Conservation (phyloP, 2,113 vertebrate genomes). For the Crotalus viridis region DNA sequence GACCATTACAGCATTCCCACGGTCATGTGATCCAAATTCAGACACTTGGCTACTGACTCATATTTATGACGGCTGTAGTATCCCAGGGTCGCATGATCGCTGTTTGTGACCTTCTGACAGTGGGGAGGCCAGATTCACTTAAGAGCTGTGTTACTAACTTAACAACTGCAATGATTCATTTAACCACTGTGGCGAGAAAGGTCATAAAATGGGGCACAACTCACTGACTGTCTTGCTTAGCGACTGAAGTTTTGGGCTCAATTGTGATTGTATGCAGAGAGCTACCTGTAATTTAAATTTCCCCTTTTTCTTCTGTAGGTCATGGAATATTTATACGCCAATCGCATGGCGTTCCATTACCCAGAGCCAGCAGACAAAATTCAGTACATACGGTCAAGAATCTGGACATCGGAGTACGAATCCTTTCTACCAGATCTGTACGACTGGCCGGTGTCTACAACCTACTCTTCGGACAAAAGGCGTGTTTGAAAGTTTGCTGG, state of each 20-base stretch:
- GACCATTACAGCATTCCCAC: no score
- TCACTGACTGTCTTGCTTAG: not conserved
- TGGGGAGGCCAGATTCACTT: not conserved
- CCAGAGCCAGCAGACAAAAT: constrained; percentile 90
- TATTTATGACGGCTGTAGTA: no score
- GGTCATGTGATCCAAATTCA: not conserved
- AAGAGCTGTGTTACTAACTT: not conserved
- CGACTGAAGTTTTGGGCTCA: not conserved
- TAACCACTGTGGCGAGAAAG: no score
- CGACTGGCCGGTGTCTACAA: constrained; percentile 83
- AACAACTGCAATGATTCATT: not conserved
- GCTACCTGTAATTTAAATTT: not conserved
- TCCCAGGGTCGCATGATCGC: no score
- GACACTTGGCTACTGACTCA: no score
- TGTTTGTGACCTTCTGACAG: not conserved
- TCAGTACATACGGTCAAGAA: constrained; percentile 76
- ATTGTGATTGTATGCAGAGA: not conserved
- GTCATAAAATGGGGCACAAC: not conserved
- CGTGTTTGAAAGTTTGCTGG: constrained; percentile 48
- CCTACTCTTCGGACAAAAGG: constrained; percentile 67
- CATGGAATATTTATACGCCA: constrained; percentile 87
- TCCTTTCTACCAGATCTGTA: constrained; percentile 92
- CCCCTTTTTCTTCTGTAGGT: constrained; percentile 70
- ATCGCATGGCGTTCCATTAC: constrained; percentile 94
- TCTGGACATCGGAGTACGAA: constrained; percentile 88